Conservation (phyloP, 1,140 invertebrate species). For the Chlorops oryzae region DNA sequence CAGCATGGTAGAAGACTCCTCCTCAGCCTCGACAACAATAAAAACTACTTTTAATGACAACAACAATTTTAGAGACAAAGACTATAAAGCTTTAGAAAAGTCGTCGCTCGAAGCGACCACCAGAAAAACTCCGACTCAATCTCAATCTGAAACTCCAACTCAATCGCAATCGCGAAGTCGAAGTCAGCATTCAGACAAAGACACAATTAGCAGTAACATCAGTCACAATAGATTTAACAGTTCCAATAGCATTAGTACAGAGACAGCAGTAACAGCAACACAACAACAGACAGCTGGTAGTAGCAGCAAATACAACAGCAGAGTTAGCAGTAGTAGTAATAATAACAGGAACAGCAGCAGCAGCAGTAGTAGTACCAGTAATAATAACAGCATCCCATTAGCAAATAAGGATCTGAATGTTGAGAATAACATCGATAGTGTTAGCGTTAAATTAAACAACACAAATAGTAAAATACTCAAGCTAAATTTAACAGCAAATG, state of each 20-base stretch:
- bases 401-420: no score
- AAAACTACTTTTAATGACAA: not conserved
- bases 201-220: slow-evolving; percentile 10
- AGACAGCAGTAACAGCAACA: slow-evolving; percentile 11
- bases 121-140: no score
- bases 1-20: no score
- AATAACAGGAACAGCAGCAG: not conserved
- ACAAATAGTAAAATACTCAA: no score
- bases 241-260: slow-evolving; percentile 20
- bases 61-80: not conserved
- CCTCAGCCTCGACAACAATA: no score
- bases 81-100: slow-evolving; percentile 2
- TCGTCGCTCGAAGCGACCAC: slow-evolving; percentile 4
- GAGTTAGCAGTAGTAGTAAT: slow-evolving; percentile 15
- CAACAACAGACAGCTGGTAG: not conserved
- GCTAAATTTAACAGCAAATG: no score
- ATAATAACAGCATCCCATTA: not conserved
- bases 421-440: not conserved
- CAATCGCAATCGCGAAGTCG: no score
- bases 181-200: slow-evolving; percentile 2
- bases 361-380: slow-evolving; percentile 14
- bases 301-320: slow-evolving; percentile 5
- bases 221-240: slow-evolving; percentile 20
- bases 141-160: not conserved
- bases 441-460: not conserved